Evolutionary conservation across 2,888 invertebrate genomes (phyloP).

Genomic region (Myathropa florea): DNA sequence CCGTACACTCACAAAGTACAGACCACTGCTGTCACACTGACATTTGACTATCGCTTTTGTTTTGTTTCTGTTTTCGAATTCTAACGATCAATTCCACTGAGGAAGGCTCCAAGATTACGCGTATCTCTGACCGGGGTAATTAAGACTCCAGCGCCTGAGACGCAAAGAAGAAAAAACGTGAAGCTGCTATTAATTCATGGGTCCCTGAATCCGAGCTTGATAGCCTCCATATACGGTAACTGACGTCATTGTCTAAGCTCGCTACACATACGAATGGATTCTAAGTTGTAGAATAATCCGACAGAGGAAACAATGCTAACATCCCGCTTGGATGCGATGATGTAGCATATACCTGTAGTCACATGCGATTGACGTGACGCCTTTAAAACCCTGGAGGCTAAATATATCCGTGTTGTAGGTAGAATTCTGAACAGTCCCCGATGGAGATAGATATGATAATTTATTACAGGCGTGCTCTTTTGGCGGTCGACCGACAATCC

Average conservation of each 20-base stretch:
- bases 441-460: constrained; percentile 14
- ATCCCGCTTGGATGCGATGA: background rate
- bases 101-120: background rate
- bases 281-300: constrained; percentile 1
- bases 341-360: background rate
- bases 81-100: constrained; percentile 14
- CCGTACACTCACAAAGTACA: background rate
- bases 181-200: constrained; percentile 50
- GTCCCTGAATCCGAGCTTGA: constrained; percentile 52
- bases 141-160: constrained; percentile 25
- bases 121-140: constrained; percentile 20
- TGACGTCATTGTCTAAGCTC: constrained; percentile 52
- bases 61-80: too few relatives aligned
- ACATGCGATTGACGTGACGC: constrained; percentile 9
- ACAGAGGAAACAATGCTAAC: constrained; percentile 13
- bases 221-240: constrained; percentile 24
- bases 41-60: constrained; percentile 10
- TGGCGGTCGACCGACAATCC: constrained; percentile 7
- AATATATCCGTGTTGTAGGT: constrained; percentile 33
- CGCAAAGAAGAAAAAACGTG: background rate
- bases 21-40: constrained; percentile 22
- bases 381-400: constrained; percentile 30
- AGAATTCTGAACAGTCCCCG: constrained; percentile 18
- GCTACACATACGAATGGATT: constrained; percentile 24
- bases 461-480: constrained; percentile 11